Evolutionary conservation across 2,113 vertebrate genomes (phyloP).

Genomic region (Burhinus bistriatus): DNA sequence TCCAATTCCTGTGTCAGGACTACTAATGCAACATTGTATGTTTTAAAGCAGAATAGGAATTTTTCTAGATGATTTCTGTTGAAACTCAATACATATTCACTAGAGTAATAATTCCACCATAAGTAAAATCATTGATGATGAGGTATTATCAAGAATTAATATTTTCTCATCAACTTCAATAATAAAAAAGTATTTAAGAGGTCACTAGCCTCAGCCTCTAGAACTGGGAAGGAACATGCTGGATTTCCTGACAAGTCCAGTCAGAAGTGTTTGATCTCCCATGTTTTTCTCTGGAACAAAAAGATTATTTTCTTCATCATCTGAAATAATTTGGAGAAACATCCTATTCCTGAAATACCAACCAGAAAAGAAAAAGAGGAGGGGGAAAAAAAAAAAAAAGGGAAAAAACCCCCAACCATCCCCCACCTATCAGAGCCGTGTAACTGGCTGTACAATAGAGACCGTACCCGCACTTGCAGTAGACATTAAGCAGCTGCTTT

Average conservation of each 20-base stretch:
- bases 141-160: neutral
- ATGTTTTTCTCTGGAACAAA: neutral
- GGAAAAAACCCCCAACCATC: neutral
- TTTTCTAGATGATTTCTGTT: neutral
- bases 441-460: neutral
- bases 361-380: neutral
- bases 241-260: neutral
- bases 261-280: neutral
- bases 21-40: neutral
- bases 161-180: neutral
- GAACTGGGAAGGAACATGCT: neutral
- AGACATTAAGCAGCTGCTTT: neutral
- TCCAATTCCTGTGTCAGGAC: neutral
- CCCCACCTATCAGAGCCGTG: fast-evolving
- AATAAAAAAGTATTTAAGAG: neutral
- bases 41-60: neutral
- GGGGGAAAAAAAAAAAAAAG: fast-evolving
- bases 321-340: neutral
- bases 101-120: neutral
- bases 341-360: neutral
- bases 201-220: neutral
- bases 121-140: neutral
- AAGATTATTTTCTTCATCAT: neutral
- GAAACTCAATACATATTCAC: neutral
- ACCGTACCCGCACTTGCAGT: fast-evolving